Conservation (phyloP, 2,113 vertebrate genomes). For the Alaudala cheleensis region DNA sequence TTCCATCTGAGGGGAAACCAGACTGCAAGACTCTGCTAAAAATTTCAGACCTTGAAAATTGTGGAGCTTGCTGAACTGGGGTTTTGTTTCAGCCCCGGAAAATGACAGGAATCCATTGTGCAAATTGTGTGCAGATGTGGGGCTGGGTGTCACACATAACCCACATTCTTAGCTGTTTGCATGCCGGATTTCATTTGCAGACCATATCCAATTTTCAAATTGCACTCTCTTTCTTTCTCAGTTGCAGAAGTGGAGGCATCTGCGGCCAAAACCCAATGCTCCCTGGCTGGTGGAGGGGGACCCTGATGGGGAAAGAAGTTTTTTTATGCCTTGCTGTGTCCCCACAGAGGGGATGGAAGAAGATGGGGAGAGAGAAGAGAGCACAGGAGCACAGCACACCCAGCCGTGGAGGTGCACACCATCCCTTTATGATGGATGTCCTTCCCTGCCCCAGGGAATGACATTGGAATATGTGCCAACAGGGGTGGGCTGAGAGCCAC, state of each 20-base stretch:
- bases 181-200: not conserved
- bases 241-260: not conserved
- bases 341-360: not conserved
- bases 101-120: slow-evolving; percentile 47
- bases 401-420: rapidly evolving
- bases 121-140: slow-evolving; percentile 53
- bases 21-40: not conserved
- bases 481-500: not conserved
- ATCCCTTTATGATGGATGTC: not conserved
- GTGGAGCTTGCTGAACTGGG: not conserved
- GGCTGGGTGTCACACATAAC: not conserved
- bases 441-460: not conserved
- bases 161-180: slow-evolving; percentile 8
- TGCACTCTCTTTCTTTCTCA: not conserved
- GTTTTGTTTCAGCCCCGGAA: slow-evolving; percentile 13
- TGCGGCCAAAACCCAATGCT: not conserved
- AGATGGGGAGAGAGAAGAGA: not conserved
- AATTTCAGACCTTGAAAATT: not conserved
- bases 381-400: rapidly evolving
- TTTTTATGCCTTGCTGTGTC: not conserved
- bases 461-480: rapidly evolving
- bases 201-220: slow-evolving; percentile 1
- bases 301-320: not conserved
- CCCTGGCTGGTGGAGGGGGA: not conserved
- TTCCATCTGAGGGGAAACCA: not conserved